phyloP scores from a whole-genome alignment of 2,113 vertebrate genomes.

The Poeciliopsis prolifica region DNA sequence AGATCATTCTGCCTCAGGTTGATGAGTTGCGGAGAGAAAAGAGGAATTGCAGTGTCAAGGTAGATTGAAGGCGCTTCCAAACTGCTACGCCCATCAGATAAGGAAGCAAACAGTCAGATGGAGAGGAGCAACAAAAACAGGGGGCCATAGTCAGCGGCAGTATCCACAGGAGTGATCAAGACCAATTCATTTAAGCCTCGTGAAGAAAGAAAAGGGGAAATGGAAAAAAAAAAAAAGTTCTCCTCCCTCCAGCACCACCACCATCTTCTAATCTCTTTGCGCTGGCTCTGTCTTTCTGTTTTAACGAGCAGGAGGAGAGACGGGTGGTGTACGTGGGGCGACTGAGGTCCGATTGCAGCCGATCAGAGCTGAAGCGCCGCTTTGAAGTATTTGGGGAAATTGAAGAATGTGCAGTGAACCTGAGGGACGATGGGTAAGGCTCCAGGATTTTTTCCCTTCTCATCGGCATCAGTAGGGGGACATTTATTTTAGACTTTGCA shows the following conservation, averaged over 20 bases:
- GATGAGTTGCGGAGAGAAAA: constrained; percentile 68
- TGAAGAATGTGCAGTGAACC: constrained; percentile 96
- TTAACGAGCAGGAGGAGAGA: constrained; percentile 89
- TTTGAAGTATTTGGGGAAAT: constrained; percentile 99
- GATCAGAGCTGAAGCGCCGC: constrained; percentile 92
- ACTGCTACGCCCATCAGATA: constrained; percentile 68
- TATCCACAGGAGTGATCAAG: constrained; percentile 64
- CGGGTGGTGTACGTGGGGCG: constrained; percentile 96
- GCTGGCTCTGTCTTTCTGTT: constrained; percentile 46
- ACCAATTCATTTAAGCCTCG: constrained; percentile 62
- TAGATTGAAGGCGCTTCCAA: constrained; percentile 61
- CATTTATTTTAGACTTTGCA: neutral
- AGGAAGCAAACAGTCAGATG: constrained; percentile 47
- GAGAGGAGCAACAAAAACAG: constrained; percentile 31
- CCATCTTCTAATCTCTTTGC: constrained; percentile 62
- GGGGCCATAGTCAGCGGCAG: constrained; percentile 31
- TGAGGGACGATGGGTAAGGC: constrained; percentile 94
- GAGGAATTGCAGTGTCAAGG: constrained; percentile 63
- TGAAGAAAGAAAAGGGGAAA: constrained; percentile 40
- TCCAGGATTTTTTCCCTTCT: constrained; percentile 18
- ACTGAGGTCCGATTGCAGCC: constrained; percentile 91
- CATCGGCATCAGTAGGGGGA: neutral
- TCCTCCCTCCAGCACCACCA: constrained; percentile 15
- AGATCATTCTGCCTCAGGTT: constrained; percentile 66
- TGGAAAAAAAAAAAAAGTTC: constrained; percentile 26